Percentiles rank a stretch among this genome's conserved stretches.
Evolutionary conservation across 2,888 invertebrate genomes (phyloP).

Genomic region (Epistrophella euchroma): DNA sequence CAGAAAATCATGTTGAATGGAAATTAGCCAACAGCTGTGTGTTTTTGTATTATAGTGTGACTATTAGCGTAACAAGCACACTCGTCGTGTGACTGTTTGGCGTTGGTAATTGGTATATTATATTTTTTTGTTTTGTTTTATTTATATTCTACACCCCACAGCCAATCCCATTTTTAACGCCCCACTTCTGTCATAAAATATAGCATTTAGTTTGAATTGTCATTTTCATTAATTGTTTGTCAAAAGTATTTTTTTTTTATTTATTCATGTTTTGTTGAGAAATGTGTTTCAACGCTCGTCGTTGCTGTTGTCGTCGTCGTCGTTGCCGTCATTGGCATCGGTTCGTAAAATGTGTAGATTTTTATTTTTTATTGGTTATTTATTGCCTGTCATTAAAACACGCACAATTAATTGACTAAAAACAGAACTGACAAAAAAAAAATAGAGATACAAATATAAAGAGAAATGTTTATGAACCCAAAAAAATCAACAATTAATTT

Average conservation of each 20-base stretch:
- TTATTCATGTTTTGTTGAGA: slow-evolving; percentile 4
- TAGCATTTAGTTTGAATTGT: slow-evolving; percentile 56
- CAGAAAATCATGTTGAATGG: slow-evolving; percentile 70
- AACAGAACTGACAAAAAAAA: slow-evolving; percentile 6
- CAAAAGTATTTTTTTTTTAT: slow-evolving; percentile 25
- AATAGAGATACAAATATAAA: slow-evolving; percentile 1
- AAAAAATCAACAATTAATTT: slow-evolving; percentile 55
- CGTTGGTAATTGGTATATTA: slow-evolving; percentile 44
- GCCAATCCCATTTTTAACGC: not conserved
- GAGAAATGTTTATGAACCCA: slow-evolving; percentile 49
- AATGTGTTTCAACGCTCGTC: slow-evolving; percentile 45
- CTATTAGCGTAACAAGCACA: slow-evolving; percentile 44
- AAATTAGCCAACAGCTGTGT: slow-evolving; percentile 75
- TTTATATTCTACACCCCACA: not conserved
- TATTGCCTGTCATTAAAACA: slow-evolving; percentile 55
- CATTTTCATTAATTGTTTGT: slow-evolving; percentile 69
- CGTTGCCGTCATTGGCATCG: slow-evolving; percentile 21
- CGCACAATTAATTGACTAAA: slow-evolving; percentile 52
- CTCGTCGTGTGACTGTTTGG: slow-evolving; percentile 53
- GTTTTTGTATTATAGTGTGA: slow-evolving; percentile 24
- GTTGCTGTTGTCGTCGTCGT: slow-evolving; percentile 11
- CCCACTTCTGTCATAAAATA: slow-evolving; percentile 47
- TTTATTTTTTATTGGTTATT: slow-evolving; percentile 45
- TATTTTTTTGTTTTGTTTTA: not conserved
- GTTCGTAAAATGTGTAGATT: slow-evolving; percentile 38